These are phyloP conservation scores for Cynopterus sphinx DNA, from an alignment of 2,797 vertebrate genomes.

Conservation along the genomic window DNA sequence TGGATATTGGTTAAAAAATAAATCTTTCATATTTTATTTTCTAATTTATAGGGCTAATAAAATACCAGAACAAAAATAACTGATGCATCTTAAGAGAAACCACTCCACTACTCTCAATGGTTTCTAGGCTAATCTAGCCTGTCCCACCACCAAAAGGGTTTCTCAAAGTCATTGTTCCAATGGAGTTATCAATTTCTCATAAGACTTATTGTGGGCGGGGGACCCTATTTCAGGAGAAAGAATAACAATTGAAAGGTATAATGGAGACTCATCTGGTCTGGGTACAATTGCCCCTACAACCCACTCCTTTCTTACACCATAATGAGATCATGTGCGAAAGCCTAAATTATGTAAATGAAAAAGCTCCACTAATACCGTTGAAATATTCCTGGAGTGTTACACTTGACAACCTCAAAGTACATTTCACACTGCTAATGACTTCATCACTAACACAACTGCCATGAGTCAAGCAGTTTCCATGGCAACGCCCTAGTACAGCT, in stretches of 20 bases:
- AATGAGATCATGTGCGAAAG: conserved; percentile 85
- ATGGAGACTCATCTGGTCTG: conserved; percentile 52
- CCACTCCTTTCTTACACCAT: conserved; percentile 70
- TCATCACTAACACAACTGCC: conserved; percentile 89
- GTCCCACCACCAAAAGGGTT: neutral
- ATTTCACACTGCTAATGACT: conserved; percentile 90
- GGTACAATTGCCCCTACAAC: conserved; percentile 50
- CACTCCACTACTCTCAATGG: neutral
- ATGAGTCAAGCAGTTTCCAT: conserved; percentile 90
- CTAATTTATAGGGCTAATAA: neutral
- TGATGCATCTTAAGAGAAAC: neutral
- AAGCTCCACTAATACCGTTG: conserved; percentile 85
- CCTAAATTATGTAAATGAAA: conserved; percentile 89
- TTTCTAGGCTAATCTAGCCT: neutral
- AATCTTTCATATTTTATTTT: conserved; percentile 25
- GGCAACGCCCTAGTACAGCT: conserved; percentile 86
- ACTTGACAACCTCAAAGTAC: conserved; percentile 90
- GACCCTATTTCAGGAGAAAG: conserved; percentile 37
- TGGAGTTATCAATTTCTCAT: conserved; percentile 46
- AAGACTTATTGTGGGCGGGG: conserved; percentile 50
- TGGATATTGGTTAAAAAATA: conserved; percentile 7
- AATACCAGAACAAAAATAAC: neutral
- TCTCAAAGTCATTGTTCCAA: conserved; percentile 29
- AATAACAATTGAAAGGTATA: conserved; percentile 42
- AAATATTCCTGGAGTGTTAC: conserved; percentile 90